phyloP scores from a whole-genome alignment of 1,140 invertebrate species.

The Stegodyphus mimosarum region DNA sequence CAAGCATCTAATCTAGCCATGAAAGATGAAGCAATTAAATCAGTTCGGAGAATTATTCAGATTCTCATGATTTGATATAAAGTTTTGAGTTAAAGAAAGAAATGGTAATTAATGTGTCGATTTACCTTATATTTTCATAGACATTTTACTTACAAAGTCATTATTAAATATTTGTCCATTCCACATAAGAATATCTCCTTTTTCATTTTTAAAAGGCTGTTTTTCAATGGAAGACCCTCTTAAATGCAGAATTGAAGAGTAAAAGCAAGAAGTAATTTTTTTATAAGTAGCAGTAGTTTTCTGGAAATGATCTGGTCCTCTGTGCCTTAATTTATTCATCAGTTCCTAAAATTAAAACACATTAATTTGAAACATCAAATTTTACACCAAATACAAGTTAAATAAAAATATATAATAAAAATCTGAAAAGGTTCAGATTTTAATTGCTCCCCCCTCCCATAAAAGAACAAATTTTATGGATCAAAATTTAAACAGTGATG shows the following conservation, averaged over 20 bases:
- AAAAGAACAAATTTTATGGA: too few species aligned
- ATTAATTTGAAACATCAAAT: neutral
- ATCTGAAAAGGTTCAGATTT: too few species aligned
- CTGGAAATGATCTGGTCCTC: constrained; percentile 34
- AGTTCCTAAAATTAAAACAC: neutral
- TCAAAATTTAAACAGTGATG: too few species aligned
- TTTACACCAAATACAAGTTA: too few species aligned
- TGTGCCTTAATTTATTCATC: neutral
- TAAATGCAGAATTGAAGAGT: constrained; percentile 77
- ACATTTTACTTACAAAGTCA: constrained; percentile 29
- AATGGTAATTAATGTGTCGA: neutral
- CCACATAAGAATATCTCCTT: constrained; percentile 77
- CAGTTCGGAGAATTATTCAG: too few species aligned
- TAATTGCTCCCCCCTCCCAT: too few species aligned
- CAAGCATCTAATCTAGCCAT: too few species aligned
- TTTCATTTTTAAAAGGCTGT: constrained; percentile 74
- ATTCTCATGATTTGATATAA: too few species aligned
- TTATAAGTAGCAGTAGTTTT: neutral
- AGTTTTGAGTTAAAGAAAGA: neutral
- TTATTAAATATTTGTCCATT: constrained; percentile 85
- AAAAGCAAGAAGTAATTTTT: constrained; percentile 57
- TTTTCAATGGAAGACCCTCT: constrained; percentile 72
- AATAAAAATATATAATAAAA: too few species aligned
- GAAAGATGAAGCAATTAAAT: too few species aligned
- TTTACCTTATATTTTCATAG: too few species aligned